Percentiles rank a stretch among this genome's conserved stretches.
phyloP scores from a whole-genome alignment of 2,797 vertebrate species.

The Phrynocephalus forsythii region DNA sequence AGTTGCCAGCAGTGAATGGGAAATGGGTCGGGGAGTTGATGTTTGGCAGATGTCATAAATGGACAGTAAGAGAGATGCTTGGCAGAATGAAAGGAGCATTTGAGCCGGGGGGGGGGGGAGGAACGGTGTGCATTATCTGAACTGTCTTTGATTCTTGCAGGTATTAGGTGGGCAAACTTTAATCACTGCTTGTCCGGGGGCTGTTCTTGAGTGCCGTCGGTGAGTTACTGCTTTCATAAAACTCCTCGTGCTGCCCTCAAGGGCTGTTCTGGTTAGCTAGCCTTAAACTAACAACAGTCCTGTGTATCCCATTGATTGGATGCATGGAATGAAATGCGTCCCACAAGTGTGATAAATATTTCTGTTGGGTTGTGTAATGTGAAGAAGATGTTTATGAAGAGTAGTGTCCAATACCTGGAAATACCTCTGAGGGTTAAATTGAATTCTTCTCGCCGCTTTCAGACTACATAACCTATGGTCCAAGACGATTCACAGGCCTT shows the following conservation, averaged over 20 bases:
- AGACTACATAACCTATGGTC: not conserved
- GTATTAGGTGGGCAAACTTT: not conserved
- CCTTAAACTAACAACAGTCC: not conserved
- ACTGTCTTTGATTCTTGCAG: not conserved
- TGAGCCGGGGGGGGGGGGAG: not conserved
- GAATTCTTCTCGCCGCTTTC: not conserved
- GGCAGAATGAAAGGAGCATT: not conserved
- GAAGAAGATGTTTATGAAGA: conserved; percentile 40
- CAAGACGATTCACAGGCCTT: too few relatives aligned
- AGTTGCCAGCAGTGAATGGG: not conserved
- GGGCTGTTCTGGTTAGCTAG: not conserved
- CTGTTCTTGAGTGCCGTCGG: not conserved
- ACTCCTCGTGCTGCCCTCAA: not conserved
- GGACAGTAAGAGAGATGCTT: not conserved
- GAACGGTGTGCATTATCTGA: not conserved
- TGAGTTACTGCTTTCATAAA: conserved; percentile 47
- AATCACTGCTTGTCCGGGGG: not conserved
- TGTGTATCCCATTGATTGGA: conserved; percentile 24
- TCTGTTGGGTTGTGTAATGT: conserved; percentile 6
- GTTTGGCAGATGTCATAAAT: not conserved
- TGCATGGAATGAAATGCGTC: not conserved
- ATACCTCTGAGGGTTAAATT: not conserved
- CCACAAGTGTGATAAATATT: conserved; percentile 18
- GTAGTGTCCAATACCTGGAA: not conserved
- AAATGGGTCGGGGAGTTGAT: not conserved